A percentile compares a stretch with the other conserved stretches of the same genome.
phyloP scores from a whole-genome alignment of 2,113 vertebrate genomes.

The Paramormyrops kingsleyae region DNA sequence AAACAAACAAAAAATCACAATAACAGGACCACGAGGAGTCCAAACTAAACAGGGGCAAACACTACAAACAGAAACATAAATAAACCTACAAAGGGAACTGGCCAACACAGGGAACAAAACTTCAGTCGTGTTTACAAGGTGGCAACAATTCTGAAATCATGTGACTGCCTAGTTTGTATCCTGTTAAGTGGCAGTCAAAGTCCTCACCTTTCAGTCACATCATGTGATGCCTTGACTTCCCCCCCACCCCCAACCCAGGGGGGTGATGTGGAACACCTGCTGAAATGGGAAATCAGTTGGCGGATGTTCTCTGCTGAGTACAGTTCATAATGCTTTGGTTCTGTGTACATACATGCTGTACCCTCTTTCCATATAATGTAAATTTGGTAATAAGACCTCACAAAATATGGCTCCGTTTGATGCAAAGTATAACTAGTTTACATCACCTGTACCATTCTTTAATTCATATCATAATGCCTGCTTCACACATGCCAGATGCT shows the following conservation, averaged over 20 bases:
- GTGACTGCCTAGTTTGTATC: constrained; percentile 13
- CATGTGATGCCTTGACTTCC: background rate
- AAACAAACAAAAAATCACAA: too few species aligned
- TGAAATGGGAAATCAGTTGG: constrained; percentile 6
- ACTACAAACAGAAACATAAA: too few species aligned
- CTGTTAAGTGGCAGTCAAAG: constrained; percentile 37
- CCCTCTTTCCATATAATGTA: background rate
- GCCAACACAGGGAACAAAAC: too few species aligned
- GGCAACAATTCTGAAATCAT: background rate
- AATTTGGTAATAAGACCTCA: background rate
- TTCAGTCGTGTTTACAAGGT: too few species aligned
- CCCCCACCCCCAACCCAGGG: background rate
- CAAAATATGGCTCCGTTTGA: background rate
- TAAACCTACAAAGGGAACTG: too few species aligned
- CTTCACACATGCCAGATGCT: background rate
- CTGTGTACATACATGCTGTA: background rate
- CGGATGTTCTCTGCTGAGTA: background rate
- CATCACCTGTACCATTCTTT: background rate
- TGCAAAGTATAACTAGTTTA: background rate
- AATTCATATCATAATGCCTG: background rate
- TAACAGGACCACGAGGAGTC: too few species aligned
- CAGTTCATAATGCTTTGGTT: background rate
- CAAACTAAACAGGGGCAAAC: too few species aligned
- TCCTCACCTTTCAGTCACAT: constrained; percentile 13
- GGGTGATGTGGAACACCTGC: background rate